Base-by-base conservation (phyloP, 2,888 invertebrate species). In the Leptarthrus brevirostris region DNA sequence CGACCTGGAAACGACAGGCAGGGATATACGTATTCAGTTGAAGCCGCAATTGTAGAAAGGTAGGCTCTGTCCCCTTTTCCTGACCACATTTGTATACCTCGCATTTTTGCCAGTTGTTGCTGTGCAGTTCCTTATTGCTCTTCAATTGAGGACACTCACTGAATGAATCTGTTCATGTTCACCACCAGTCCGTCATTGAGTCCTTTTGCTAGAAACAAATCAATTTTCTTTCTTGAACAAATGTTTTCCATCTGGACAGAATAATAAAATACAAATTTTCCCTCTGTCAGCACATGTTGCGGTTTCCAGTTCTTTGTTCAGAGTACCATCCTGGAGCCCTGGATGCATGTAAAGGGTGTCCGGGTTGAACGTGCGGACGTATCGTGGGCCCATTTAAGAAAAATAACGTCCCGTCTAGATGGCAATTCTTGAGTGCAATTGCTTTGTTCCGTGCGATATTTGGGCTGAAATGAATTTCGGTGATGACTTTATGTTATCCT, bases 201-300 rank as follows among this genome's bases (percentile, higher is more conserved):
- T 54, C 47, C 53, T 52, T 24, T 49, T 53, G 49, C 56, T 34
- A 22, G 75, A 74, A 74, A 75, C 75, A 75, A 75, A 75, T 75
- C 75, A 75, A 75, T 75, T 75, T 75, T 61, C 74, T 66, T 64
- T 26, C 24, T 74, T 64, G 49, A 74, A 74, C 73, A 75, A 75
- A 75, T 75, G 74, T 75, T 72, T 74, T 74, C 75, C 75, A 75
- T 75, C 74, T 75, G 75, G 75, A 22, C 40, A 71, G 71, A 74
- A 75, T 75, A 74, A 75, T 75, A 75, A 75, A 75, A 75, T 75
- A 75, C 75, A 75, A 75, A 75, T 75, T 75, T 75, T 72, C 72
- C 72, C 66, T 70, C 72, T 75, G 75, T 75, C 75, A 75, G 75
- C 75, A 75, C 71, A 75, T 75, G 75, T 74, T 75, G 75, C 64